phyloP scores from a whole-genome alignment of 2,888 invertebrate species.

The Monochamus alternatus region DNA sequence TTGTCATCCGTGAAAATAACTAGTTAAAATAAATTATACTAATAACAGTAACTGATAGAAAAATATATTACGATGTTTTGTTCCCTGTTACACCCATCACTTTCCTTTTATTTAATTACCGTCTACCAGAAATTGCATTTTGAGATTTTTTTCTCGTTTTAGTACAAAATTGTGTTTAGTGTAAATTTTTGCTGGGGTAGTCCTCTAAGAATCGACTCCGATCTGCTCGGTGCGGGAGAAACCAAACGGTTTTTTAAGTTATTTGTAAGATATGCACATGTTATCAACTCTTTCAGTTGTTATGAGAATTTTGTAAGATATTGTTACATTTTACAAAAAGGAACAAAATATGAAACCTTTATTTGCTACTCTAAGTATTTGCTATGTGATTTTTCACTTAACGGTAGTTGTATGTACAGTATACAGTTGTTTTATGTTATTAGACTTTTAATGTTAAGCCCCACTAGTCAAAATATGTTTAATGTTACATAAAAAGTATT shows the following conservation, averaged over 20 bases:
- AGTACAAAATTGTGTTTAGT: too few relatives aligned
- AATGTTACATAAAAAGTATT: conserved; percentile 65
- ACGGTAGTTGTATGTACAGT: conserved; percentile 64
- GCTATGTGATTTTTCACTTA: conserved; percentile 66
- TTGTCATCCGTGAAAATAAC: too few relatives aligned
- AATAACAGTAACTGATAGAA: too few relatives aligned
- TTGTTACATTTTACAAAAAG: conserved; percentile 51
- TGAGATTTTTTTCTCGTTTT: too few relatives aligned
- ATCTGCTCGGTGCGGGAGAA: background rate
- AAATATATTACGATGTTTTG: too few relatives aligned
- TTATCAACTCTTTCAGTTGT: conserved; percentile 50
- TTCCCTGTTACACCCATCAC: too few relatives aligned
- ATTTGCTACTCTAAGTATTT: conserved; percentile 63
- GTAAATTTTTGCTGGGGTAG: background rate
- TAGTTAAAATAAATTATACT: too few relatives aligned
- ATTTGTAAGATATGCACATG: conserved; percentile 55
- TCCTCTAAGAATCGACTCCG: background rate
- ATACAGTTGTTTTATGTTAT: conserved; percentile 66
- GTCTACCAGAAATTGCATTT: too few relatives aligned
- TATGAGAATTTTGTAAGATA: conserved; percentile 45
- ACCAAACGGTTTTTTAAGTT: conserved; percentile 27
- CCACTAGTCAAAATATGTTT: conserved; percentile 68
- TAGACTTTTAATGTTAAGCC: conserved; percentile 67
- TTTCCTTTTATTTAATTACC: too few relatives aligned
- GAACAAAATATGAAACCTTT: conserved; percentile 41